A percentile compares a stretch with the other conserved stretches of the same genome.
Evolutionary conservation across 2,797 vertebrate species (phyloP).

Genomic region (Myotis myotis): DNA sequence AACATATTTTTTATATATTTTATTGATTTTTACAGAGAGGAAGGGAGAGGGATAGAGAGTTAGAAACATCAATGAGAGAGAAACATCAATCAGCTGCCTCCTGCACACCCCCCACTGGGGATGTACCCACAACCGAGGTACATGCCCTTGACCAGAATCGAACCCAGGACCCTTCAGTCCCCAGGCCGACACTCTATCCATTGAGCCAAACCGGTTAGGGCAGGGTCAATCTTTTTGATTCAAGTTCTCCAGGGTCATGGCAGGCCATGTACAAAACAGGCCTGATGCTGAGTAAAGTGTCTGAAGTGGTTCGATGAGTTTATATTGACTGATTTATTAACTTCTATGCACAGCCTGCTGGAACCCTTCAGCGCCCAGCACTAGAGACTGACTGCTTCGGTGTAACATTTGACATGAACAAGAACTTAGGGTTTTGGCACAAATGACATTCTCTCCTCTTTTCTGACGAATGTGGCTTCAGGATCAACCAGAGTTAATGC

Average conservation of each 20-base stretch:
- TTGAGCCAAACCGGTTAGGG: no score
- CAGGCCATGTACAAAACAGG: neutral
- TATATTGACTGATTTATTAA: neutral
- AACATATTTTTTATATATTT: no score
- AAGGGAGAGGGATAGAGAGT: no score
- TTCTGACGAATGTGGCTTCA: slow-evolving; percentile 32
- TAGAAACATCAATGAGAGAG: no score
- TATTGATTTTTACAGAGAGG: no score
- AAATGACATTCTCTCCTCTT: neutral
- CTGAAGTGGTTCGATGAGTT: neutral
- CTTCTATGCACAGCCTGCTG: neutral
- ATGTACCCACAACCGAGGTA: no score
- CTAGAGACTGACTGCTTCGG: neutral
- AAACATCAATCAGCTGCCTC: no score
- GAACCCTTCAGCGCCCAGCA: neutral
- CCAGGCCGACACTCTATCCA: no score
- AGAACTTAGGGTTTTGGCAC: slow-evolving; percentile 12
- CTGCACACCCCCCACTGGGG: no score
- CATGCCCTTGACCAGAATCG: no score
- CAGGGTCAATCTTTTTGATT: neutral
- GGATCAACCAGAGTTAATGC: slow-evolving; percentile 43
- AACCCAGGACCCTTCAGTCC: no score
- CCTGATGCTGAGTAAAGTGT: neutral
- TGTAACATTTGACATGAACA: neutral
- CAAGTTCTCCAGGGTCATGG: neutral